These are phyloP conservation scores for Astreopora myriophthalma DNA, from an alignment of 64 coral and sea anemone species.

Conservation along the genomic window DNA sequence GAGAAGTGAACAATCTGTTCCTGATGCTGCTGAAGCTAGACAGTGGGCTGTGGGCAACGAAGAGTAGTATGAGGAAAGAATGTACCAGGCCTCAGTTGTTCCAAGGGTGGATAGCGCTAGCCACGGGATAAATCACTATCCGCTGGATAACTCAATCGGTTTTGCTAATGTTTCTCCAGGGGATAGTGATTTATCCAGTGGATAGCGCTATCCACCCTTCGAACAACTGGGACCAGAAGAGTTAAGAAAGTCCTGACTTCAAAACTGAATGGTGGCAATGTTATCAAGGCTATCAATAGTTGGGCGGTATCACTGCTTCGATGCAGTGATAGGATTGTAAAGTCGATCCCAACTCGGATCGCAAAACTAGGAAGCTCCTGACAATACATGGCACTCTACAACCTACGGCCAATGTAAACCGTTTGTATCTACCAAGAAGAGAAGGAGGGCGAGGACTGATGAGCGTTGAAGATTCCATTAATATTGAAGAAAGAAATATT, in stretches of 20 bases:
- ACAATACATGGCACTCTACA: conserved; percentile 33
- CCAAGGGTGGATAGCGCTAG: too few relatives aligned
- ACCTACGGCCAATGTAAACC: not conserved
- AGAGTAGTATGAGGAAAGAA: not conserved
- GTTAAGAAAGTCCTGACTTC: not conserved
- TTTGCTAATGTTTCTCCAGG: too few relatives aligned
- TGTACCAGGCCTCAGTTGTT: conserved; percentile 3
- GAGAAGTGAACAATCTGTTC: conserved; percentile 14
- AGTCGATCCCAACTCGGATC: not conserved
- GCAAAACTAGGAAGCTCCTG: conserved; percentile 9
- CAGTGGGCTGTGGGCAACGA: conserved; percentile 11
- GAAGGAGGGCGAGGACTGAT: conserved; percentile 37
- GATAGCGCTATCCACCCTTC: too few relatives aligned
- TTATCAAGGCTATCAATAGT: conserved; percentile 33
- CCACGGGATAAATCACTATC: too few relatives aligned
- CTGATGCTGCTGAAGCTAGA: conserved; percentile 11
- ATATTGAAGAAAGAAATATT: too few relatives aligned
- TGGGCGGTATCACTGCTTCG: conserved; percentile 21
- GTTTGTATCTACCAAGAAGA: conserved; percentile 38
- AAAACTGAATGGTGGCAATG: not conserved
- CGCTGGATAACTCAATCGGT: too few relatives aligned
- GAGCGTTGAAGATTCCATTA: not conserved
- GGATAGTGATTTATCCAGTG: too few relatives aligned
- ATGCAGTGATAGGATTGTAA: not conserved
- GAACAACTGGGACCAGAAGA: too few relatives aligned